Evolutionary conservation across 2,113 vertebrate species (phyloP), one percentile per base, ranked within the genome.

Genomic region (Callionymus lyra): DNA sequence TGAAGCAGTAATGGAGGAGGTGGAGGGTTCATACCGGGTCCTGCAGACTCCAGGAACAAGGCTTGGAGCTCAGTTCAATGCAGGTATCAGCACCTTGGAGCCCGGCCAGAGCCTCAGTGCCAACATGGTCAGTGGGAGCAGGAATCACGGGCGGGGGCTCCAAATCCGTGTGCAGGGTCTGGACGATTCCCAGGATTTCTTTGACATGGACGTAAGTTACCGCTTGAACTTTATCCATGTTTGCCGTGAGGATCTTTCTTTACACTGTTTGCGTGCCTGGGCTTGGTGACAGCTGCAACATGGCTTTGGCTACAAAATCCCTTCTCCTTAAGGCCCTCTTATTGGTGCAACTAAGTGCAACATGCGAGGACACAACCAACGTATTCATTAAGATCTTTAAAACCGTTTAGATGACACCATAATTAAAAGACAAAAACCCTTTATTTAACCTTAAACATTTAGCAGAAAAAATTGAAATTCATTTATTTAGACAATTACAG

Each of bases 31-130:
- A 0, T 95, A 94, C 68, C 84, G 91, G 68, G 70, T 79, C 38
- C 62, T 98, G 56, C 92, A 91, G 81, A 90, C 90, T 1, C 89
- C 93, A 0, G 95, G 88, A 19, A 84, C 87, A 12, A 90, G 93
- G 42, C 73, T 97, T 54, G 88, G 94, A 1, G 64, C 75, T 45
- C 87, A 87, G 75, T 84, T 84, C 58, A 84, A 70, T 0, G 27
- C 71, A 0, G 91, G 90, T 12, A 85, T 94, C 64, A 97, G 93
- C 49, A 94, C 92, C 1, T 56, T 97, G 56, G 95, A 97, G 68
- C 82, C 88, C 0, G 89, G 89, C n/a, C 89, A 91, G 70, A 86
- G 75, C 21, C 83, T 86, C 13, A 46, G 72, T 39, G 57, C 72
- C 16, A 82, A 73, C 16, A 56, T 79, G 65, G 53, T 50, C 1